These are phyloP conservation scores for Paramuricea clavata DNA, from an alignment of 92 coral and sea anemone species.

Conservation along the genomic window DNA sequence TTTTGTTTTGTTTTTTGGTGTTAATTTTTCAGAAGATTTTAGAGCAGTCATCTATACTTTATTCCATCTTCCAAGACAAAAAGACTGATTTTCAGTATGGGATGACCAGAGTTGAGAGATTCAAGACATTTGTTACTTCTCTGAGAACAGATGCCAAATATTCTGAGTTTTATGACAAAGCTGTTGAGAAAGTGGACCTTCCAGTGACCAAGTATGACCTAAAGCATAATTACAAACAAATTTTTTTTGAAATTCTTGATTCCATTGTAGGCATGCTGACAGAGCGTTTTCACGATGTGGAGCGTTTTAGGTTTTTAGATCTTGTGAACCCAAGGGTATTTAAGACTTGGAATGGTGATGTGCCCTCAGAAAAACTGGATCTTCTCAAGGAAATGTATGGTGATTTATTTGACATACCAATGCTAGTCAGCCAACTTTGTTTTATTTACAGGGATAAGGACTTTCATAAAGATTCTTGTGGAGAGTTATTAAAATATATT, in stretches of 20 bases:
- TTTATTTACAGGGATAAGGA: not conserved
- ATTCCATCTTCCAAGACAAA: not conserved
- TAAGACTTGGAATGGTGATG: not conserved
- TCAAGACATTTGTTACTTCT: not conserved
- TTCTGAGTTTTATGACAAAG: not conserved
- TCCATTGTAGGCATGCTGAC: not conserved
- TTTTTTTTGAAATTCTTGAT: not conserved
- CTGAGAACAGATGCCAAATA: not conserved
- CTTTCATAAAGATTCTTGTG: not conserved
- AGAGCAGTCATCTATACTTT: not conserved
- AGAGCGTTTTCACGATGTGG: not conserved
- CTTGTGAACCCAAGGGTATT: slow-evolving; percentile 8
- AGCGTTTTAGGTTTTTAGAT: not conserved
- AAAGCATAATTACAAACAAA: not conserved
- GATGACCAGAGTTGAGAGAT: not conserved
- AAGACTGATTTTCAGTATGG: not conserved
- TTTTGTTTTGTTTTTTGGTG: not conserved
- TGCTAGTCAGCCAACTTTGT: not conserved
- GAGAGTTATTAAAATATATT: no score
- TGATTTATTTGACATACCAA: not conserved
- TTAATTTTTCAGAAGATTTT: not conserved
- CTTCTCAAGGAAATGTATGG: slow-evolving; percentile 17
- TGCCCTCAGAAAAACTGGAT: not conserved
- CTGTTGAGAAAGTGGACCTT: not conserved
- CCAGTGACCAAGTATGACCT: not conserved